These are phyloP conservation scores for Camelus dromedarius DNA, from an alignment of 2,113 vertebrate species.

Conservation along the genomic window DNA sequence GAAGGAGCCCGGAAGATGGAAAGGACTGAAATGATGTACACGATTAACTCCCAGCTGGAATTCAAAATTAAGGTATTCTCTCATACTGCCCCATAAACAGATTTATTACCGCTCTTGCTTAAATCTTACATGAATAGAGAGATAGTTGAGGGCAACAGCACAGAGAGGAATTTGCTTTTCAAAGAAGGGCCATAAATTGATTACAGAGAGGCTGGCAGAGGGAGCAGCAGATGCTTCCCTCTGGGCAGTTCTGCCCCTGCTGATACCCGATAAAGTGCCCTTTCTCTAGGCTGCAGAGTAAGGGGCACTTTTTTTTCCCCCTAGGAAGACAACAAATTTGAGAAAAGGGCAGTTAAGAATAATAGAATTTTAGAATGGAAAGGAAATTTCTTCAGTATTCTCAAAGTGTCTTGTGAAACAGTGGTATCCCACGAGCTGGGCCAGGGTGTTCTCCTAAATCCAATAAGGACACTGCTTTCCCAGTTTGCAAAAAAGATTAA, in stretches of 20 bases:
- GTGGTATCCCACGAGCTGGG: background rate
- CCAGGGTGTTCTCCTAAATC: background rate
- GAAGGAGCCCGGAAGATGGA: slow-evolving; percentile 98
- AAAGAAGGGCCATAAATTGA: background rate
- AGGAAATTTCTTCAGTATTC: background rate
- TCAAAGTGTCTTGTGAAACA: background rate
- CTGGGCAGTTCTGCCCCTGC: background rate
- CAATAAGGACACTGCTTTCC: background rate
- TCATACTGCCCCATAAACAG: background rate
- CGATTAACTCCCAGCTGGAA: slow-evolving; percentile 97
- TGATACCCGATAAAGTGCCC: background rate
- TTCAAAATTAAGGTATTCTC: slow-evolving; percentile 97
- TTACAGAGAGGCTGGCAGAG: background rate
- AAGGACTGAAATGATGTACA: slow-evolving; percentile 99
- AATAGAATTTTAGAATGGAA: background rate
- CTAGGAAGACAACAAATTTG: background rate
- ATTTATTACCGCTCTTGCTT: slow-evolving; percentile 39
- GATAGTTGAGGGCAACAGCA: background rate
- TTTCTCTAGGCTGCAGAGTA: background rate
- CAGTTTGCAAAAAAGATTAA: background rate
- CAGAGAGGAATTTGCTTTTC: background rate
- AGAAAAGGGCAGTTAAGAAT: background rate
- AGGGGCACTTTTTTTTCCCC: background rate
- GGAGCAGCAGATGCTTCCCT: background rate
- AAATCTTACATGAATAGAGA: background rate